Base-by-base conservation (phyloP, 53 echinoderm and acorn worm species). In the Actinopyga echinites region DNA sequence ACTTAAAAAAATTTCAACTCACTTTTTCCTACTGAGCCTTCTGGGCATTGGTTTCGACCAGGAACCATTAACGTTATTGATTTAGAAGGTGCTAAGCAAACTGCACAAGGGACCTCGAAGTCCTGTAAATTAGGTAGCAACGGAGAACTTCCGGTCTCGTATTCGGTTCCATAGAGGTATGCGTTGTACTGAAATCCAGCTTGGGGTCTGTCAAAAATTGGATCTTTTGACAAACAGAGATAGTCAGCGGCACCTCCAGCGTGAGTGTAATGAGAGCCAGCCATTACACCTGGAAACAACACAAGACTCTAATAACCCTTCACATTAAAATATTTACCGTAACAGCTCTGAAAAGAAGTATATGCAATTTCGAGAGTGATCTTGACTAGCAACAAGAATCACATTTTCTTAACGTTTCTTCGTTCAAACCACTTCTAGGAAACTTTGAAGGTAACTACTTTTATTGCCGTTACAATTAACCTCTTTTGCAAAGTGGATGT, bases 1-100 rank as follows among this genome's bases (percentile, higher is more conserved):
- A 49, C 49, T 13, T 49, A 0, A 49, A 0, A 49, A 49, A 49
- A 17, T 6, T 49, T 49, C 3, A 17, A 75, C 77, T 75, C 56
- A 75, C 77, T 30, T 28, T 49, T 53, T 6, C 32, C 29, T 52
- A 45, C 38, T 17, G 75, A 30, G 2, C 33, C 61, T 24, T 80
- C 80, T 8, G 85, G 85, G 23, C 85, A 85, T 40, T 15, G 30
- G 64, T 75, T 85, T n/a, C 85, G 19, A 5, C 49, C 85, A 17
- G 85, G 85, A n/a, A 85, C 34, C 78, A 85, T 85, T 28, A 85
- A 22, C 9, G 49, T 62, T 17, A 34, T n/a, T 35, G 80, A n/a
- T 29, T 77, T 75, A 6, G 77, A 63, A 29, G 77, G 86, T 65
- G 78, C 54, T 55, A 75, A 26, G 63, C 86, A 85, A 33, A 85